Conservation (phyloP, 1,140 invertebrate species). For the Cydia fagiglandana region DNA sequence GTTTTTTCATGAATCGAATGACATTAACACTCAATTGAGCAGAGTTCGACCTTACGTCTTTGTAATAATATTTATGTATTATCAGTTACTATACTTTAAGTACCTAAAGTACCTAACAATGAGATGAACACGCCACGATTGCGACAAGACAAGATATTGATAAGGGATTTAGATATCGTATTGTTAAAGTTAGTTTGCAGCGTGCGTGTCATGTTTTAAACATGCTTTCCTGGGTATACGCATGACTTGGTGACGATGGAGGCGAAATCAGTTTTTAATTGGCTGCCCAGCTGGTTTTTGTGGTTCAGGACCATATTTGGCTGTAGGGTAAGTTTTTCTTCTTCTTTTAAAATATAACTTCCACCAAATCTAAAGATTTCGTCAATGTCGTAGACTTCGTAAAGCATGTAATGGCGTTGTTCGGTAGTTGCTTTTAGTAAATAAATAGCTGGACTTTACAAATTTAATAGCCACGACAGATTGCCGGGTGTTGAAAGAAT, state of each 20-base stretch:
- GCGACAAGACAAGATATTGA: not conserved
- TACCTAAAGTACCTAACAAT: not conserved
- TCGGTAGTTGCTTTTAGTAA: too few relatives aligned
- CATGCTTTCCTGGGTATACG: not conserved
- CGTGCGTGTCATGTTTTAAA: not conserved
- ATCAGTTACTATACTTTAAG: too few relatives aligned
- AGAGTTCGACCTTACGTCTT: too few relatives aligned
- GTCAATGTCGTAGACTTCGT: too few relatives aligned
- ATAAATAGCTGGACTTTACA: too few relatives aligned
- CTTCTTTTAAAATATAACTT: not conserved
- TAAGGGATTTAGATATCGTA: not conserved
- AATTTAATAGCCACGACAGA: too few relatives aligned
- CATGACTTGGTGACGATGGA: not conserved
- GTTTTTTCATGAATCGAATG: too few relatives aligned
- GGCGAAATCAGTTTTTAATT: not conserved
- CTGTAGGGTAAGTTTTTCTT: not conserved
- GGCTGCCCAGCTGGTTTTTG: not conserved
- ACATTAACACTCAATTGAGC: too few relatives aligned
- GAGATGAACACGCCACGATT: not conserved
- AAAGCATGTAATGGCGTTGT: too few relatives aligned
- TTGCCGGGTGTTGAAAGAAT: too few relatives aligned
- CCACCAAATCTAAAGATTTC: too few relatives aligned
- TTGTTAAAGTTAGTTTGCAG: not conserved
- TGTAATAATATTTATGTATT: too few relatives aligned
- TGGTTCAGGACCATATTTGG: not conserved